Base-by-base conservation (phyloP, 1,140 invertebrate genomes). In the Cotesia vestalis region DNA sequence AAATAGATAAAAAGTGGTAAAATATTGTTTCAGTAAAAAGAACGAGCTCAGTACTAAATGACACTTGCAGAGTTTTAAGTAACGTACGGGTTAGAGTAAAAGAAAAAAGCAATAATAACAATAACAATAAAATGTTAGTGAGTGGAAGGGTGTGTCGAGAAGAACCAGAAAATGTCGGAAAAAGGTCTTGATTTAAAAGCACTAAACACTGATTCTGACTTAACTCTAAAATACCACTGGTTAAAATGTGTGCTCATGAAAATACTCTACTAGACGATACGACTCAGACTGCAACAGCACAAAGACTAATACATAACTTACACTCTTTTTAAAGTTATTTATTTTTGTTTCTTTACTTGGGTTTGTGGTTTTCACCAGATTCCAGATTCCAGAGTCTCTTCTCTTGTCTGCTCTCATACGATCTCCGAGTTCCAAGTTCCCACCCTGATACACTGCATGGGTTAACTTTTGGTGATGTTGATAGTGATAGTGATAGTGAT, bases 191-290 rank as follows among this genome's bases (percentile, higher is more conserved):
- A 81, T 81, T 83, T 81, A 79, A 78, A 82, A 79, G 77, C 79
- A 81, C 79, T 83, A 83, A 83, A 83, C 81, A 83, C 78, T 82
- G 81, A 83, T 83, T 81, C 77, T 73, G 74, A 76, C 79, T 79
- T 82, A 82, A 82, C 78, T 75, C 64, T 80, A 75, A 83, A 76
- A 82, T 82, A 82, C 78, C 79, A 80, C 76, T 72, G 61, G 67
- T 14, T 20, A 38, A 55, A 72, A 61, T 72, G 71, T 67, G 64
- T 67, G 40, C 67, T 60, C 35, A 38, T 67, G 55, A 53, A 68
- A 67, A 67, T 67, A 72, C 64, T 27, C 27, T 27, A 36, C 52
- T 14, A 55, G 63, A 72, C 62, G 53, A 72, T 27, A 27, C 27
- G 27, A 27, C 27, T 27, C 27, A 27, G 40, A 11, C 11, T 6